Base-by-base conservation (phyloP, 1,140 invertebrate genomes). In the Drosophila punjabiensis region DNA sequence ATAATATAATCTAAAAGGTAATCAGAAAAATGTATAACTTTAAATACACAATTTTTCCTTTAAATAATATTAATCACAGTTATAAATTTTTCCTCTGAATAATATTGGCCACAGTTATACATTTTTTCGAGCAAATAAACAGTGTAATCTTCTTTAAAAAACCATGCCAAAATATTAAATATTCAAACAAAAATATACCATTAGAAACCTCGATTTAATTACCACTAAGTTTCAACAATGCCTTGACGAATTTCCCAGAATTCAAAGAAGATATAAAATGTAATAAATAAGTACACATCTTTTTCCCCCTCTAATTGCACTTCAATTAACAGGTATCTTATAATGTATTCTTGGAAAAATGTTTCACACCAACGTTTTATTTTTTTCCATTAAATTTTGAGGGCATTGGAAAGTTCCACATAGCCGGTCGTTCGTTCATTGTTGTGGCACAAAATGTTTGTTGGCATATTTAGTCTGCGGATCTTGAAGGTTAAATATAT, bases 401-500 rank as follows among this genome's bases (percentile, higher is more conserved):
- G 82, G 48, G 82, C 73, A 85, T 81, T 30, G 9, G 16, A 2
- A 8, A 55, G 33, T 45, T 76, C 52, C 41, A 28, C 4, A 10
- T 56, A 30, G 45, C 47, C 47, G 33, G 13, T 32, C 18, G 28
- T 13, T 61, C 39, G 30, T 10, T 37, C 14, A 39, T 20, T 66
- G 64, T 64, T 63, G 76, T 45, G 53, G 61, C 66, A 30, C 13
- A 78, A 82, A 86, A 82, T 86, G 64, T 69, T 87, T 82, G 76
- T 33, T 82, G 83, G 83, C 83, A 82, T 80, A 86, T 89, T 89
- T 82, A 68, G 82, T 86, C 86, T 79, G 76, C 63, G 76, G 62
- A 86, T 85, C 86, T 90, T 90, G 86, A 90, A 90, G 86, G 86
- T 90, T 90, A 90, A 90, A 90, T 86, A 90, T 90, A 90, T 90